These are phyloP conservation scores for Macropodus opercularis DNA, from an alignment of 2,797 vertebrate species.

Conservation along the genomic window DNA sequence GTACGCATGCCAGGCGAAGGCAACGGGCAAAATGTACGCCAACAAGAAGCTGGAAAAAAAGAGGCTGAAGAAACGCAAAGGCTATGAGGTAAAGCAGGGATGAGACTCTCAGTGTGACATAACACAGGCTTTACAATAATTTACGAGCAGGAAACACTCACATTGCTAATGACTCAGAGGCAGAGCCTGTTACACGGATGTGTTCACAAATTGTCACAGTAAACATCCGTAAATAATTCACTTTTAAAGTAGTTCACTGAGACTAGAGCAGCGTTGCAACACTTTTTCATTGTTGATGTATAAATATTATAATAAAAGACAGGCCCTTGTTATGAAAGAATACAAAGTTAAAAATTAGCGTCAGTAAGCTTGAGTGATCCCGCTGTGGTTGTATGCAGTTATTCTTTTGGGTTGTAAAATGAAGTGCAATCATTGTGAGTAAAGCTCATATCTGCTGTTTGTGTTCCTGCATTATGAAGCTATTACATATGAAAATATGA, in stretches of 20 bases:
- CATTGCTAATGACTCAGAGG: slow-evolving; percentile 41
- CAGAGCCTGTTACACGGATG: slow-evolving; percentile 6
- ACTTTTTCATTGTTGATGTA: background rate
- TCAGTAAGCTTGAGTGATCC: background rate
- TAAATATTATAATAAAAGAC: background rate
- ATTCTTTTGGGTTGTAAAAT: no score
- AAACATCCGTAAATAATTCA: slow-evolving; percentile 50
- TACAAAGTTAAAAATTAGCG: background rate
- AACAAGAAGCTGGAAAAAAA: slow-evolving; percentile 87
- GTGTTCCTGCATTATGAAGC: no score
- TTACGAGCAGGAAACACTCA: no score
- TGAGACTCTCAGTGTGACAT: background rate
- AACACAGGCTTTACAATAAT: no score
- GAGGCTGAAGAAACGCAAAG: slow-evolving; percentile 83
- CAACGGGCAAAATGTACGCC: slow-evolving; percentile 85
- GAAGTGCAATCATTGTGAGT: no score
- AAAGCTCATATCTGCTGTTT: no score
- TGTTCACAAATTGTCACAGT: no score
- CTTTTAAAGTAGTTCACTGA: slow-evolving; percentile 16
- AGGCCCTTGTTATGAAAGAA: background rate
- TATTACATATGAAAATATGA: no score
- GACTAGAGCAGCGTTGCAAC: background rate
- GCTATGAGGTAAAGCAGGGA: slow-evolving; percentile 74
- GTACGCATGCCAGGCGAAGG: slow-evolving; percentile 81
- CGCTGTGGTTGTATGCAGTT: no score